A percentile compares a stretch with the other conserved stretches of the same genome.
phyloP scores from a whole-genome alignment of 2,797 vertebrate genomes.

The Rhabdomys pumilio region DNA sequence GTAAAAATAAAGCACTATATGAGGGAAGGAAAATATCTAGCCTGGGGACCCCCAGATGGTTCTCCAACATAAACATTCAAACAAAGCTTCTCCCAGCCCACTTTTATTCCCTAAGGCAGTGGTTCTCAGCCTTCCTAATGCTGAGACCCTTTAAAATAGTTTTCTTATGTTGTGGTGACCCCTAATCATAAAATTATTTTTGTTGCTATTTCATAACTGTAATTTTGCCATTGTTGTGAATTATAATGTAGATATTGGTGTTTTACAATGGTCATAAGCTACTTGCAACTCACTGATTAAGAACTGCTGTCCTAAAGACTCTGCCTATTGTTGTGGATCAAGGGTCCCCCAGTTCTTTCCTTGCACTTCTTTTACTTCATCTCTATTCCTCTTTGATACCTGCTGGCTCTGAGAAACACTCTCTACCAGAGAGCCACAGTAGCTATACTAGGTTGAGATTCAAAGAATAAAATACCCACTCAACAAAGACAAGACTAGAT shows the following conservation, averaged over 20 bases:
- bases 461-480: background rate
- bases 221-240: background rate
- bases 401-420: background rate
- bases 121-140: background rate
- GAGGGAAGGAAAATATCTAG: conserved; percentile 84
- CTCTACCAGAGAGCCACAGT: background rate
- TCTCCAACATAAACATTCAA: conserved; percentile 81
- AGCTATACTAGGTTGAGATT: background rate
- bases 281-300: background rate
- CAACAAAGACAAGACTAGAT: background rate
- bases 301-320: background rate
- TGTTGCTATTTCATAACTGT: background rate
- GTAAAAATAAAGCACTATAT: conserved; percentile 87
- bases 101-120: background rate
- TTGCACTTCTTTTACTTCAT: background rate
- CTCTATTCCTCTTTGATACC: background rate
- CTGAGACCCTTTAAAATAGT: background rate
- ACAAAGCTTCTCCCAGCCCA: background rate
- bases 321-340: background rate
- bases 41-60: conserved; percentile 84
- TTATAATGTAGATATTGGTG: background rate
- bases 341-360: background rate
- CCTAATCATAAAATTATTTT: background rate
- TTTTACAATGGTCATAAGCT: background rate
- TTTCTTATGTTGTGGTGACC: background rate